Conservation (phyloP, 1,140 invertebrate genomes). For the Bombus cullumanus region DNA sequence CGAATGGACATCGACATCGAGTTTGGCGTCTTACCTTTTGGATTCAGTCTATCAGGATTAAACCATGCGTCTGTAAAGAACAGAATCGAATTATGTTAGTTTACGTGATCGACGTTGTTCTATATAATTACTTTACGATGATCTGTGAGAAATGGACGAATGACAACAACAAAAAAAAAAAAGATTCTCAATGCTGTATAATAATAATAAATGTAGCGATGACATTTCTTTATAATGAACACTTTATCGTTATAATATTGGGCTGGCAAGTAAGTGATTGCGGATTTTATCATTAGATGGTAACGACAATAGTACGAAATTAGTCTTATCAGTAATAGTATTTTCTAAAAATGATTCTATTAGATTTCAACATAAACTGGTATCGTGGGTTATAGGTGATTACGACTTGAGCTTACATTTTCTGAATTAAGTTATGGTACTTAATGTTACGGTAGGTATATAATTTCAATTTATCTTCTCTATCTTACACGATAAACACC, state of each 20-base stretch:
- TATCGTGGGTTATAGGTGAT: not conserved
- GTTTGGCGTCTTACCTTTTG: conserved; percentile 88
- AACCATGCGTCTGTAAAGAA: conserved; percentile 95
- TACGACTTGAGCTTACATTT: not conserved
- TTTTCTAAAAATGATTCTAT: not conserved
- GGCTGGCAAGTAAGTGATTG: too few relatives aligned
- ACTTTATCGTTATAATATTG: not conserved
- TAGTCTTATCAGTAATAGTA: not conserved
- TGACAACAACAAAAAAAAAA: not conserved
- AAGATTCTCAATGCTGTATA: not conserved
- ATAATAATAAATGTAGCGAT: not conserved
- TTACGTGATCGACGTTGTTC: not conserved
- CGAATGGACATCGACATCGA: conserved; percentile 12
- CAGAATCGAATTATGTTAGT: conserved; percentile 75
- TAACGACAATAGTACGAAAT: not conserved
- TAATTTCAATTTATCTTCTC: not conserved
- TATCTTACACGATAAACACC: not conserved
- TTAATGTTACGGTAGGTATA: not conserved
- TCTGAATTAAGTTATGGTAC: not conserved
- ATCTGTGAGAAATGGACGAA: conserved; percentile 5
- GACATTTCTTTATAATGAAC: not conserved
- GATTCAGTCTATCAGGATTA: conserved; percentile 93
- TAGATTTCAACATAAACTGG: not conserved
- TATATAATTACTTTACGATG: conserved; percentile 32
- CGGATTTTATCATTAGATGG: too few relatives aligned